Evolutionary conservation across 2,888 invertebrate genomes (phyloP).

Genomic region (Mongoloraphidia duomilia): DNA sequence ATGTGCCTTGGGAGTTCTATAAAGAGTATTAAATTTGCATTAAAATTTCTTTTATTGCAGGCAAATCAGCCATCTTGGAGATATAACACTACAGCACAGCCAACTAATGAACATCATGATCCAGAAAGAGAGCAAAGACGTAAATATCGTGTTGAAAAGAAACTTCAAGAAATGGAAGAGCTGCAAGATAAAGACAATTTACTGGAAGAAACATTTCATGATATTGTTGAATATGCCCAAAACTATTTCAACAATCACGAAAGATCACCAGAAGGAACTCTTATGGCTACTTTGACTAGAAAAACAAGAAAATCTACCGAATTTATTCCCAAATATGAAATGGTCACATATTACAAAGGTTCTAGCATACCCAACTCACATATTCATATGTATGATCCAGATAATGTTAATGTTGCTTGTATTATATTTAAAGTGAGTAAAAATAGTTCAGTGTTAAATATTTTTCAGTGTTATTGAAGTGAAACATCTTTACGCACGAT

Average conservation of each 20-base stretch:
- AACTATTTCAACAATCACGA: slow-evolving; percentile 84
- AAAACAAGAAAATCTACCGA: slow-evolving; percentile 63
- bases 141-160: slow-evolving; percentile 73
- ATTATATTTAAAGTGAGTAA: slow-evolving; percentile 79
- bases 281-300: slow-evolving; percentile 72
- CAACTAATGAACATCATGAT: slow-evolving; percentile 24
- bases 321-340: slow-evolving; percentile 77
- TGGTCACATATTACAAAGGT: slow-evolving; percentile 80
- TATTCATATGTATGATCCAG: slow-evolving; percentile 89
- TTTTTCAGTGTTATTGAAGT: too few relatives aligned
- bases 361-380: slow-evolving; percentile 85
- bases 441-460: too few relatives aligned
- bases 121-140: slow-evolving; percentile 63
- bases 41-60: too few relatives aligned
- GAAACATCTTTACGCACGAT: too few relatives aligned
- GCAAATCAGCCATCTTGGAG: too few relatives aligned
- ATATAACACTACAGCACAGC: not conserved
- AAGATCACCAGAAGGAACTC: slow-evolving; percentile 70
- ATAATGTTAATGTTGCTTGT: slow-evolving; percentile 80
- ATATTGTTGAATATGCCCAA: slow-evolving; percentile 88
- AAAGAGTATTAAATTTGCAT: too few relatives aligned
- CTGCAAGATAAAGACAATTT: slow-evolving; percentile 32
- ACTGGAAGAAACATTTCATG: slow-evolving; percentile 51
- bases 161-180: slow-evolving; percentile 66
- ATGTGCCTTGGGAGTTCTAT: too few relatives aligned